Base-by-base conservation (phyloP, 2,113 vertebrate genomes). In the Psephotus haematonotus region DNA sequence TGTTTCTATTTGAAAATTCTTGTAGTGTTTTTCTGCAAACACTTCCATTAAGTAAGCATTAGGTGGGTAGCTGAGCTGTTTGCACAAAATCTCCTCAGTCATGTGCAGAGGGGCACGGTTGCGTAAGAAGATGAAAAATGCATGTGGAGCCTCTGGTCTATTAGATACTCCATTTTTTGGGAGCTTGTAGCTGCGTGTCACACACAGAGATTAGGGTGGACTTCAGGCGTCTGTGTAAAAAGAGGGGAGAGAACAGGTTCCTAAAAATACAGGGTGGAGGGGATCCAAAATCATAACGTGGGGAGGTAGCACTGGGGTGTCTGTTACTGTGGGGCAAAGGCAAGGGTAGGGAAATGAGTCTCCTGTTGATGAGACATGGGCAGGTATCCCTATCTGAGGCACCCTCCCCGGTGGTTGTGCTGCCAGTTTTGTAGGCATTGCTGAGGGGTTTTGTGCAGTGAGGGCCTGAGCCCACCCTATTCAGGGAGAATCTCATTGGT, bases 1-100 rank as follows among this genome's bases (percentile, higher is more conserved):
- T 97, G 93, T 97, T 98, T 97, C 97, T 98, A 96, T 97, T 98
- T 97, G 96, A 97, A 97, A 97, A 97, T 96, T 95, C 96, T 92
- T 78, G 39, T 89, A 89, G 96, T 97, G 65, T 97, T 97, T 97
- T 97, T 96, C 88, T 97, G 96, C 80, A 97, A 98, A 96, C 95
- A 95, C 80, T 97, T 79, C 92, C 74, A 94, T 97, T 97, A 98
- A 97, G 91, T 88, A 86, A 96, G 82, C 95, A 93, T 97, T 97
- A 96, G 90, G 88, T 97, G 67, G 88, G 89, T 94, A 90, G 92
- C 86, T 88, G 84, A 96, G 81, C 95, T 75, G n/a, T 76, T 95
- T 53, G 71, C 82, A 79, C 93, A 91, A 60, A 91, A 76, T 71
- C 43, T 95, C 88, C 72, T 85, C 90, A 39, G 89, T 82, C 76